Evolutionary conservation across 2,888 invertebrate genomes (phyloP).

Genomic region (Alloplasta piceator): DNA sequence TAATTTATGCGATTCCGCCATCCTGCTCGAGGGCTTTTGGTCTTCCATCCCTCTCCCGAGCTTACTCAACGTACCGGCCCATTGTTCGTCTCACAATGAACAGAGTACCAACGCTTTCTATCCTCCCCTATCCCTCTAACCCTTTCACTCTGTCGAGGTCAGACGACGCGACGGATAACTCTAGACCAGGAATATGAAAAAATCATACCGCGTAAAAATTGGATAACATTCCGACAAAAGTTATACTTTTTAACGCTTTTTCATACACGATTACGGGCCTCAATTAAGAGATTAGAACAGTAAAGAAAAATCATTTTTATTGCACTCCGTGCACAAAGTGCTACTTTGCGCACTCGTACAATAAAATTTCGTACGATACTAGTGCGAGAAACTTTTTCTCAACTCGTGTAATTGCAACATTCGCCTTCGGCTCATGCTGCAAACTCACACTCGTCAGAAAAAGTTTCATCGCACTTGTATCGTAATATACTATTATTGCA

Average conservation of each 20-base stretch:
- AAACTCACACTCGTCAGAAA: no score
- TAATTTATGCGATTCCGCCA: slow-evolving; percentile 78
- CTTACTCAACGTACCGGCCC: slow-evolving; percentile 69
- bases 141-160: slow-evolving; percentile 21
- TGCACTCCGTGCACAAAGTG: no score
- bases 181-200: slow-evolving; percentile 39
- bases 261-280: no score
- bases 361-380: no score
- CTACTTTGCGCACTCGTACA: no score
- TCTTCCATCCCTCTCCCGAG: slow-evolving; percentile 69
- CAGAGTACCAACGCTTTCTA: slow-evolving; percentile 61
- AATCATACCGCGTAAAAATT: slow-evolving; percentile 35
- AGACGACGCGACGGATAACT: slow-evolving; percentile 31
- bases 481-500: no score
- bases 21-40: slow-evolving; percentile 65
- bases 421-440: no score
- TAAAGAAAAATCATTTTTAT: no score
- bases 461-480: no score
- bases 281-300: no score
- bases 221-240: slow-evolving; percentile 44
- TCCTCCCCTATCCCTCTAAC: slow-evolving; percentile 15
- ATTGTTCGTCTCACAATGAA: slow-evolving; percentile 75
- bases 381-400: no score
- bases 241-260: not conserved
- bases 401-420: no score